Conservation (phyloP, 2,113 vertebrate species). For the Petrocephalus zakoni region DNA sequence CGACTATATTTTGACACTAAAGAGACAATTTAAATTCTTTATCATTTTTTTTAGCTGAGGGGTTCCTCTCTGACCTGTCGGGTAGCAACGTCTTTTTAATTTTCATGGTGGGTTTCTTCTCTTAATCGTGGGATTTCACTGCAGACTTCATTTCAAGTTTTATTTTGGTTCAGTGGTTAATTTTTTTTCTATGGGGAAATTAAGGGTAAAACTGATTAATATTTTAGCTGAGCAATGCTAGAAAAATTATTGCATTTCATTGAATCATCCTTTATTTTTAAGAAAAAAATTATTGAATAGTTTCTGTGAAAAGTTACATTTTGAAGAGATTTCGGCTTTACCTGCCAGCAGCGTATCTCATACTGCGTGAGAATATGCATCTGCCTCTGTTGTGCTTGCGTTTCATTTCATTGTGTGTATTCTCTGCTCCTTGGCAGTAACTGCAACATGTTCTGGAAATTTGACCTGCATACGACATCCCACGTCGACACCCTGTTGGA, state of each 20-base stretch:
- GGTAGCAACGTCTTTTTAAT: not conserved
- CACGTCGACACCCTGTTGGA: conserved; percentile 97
- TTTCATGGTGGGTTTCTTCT: not conserved
- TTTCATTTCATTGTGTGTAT: not conserved
- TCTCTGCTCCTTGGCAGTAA: conserved; percentile 41
- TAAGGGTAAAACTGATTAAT: not conserved
- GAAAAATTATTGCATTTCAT: not conserved
- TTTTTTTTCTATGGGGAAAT: not conserved
- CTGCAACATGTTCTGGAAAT: conserved; percentile 99
- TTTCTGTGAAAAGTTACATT: not conserved
- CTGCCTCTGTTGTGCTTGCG: not conserved
- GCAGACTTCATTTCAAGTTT: not conserved
- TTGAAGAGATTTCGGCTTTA: not conserved
- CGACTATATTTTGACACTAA: not conserved
- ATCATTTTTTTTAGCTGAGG: not conserved
- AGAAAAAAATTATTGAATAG: not conserved
- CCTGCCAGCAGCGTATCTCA: not conserved
- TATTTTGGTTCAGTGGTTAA: not conserved
- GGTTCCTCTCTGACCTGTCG: not conserved
- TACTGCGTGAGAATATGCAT: not conserved
- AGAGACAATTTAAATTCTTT: not conserved
- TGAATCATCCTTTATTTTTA: not conserved
- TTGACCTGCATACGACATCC: conserved; percentile 97
- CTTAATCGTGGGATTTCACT: not conserved
- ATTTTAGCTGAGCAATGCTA: not conserved